phyloP scores from a whole-genome alignment of 2,888 invertebrate genomes.

The Drosophila rubida region DNA sequence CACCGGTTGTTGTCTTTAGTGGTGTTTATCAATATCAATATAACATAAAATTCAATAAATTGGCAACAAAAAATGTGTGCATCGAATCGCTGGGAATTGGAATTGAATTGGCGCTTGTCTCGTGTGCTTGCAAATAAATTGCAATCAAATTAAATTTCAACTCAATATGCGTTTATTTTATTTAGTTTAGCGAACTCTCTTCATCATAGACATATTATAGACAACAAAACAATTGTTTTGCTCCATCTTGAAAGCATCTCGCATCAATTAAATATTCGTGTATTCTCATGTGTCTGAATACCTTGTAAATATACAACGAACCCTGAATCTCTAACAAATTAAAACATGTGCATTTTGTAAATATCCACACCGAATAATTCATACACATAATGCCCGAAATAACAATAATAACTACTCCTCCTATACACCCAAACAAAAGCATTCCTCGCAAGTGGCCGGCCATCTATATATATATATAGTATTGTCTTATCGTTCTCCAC shows the following conservation, averaged over 20 bases:
- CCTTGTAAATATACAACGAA: slow-evolving; percentile 35
- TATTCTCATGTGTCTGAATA: slow-evolving; percentile 22
- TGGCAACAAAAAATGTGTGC: background rate
- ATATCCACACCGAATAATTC: slow-evolving; percentile 38
- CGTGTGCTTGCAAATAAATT: background rate
- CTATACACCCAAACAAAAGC: slow-evolving; percentile 24
- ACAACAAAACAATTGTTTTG: slow-evolving; percentile 9
- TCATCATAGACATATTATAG: slow-evolving; percentile 1
- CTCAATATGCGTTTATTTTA: background rate
- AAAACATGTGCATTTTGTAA: slow-evolving; percentile 52
- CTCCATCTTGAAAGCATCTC: slow-evolving; percentile 46
- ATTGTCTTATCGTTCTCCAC: slow-evolving; percentile 10
- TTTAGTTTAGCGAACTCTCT: background rate
- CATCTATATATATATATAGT: slow-evolving; percentile 37
- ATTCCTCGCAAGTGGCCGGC: slow-evolving; percentile 56
- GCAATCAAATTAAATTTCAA: background rate
- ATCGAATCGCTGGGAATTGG: slow-evolving; percentile 1
- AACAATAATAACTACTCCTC: slow-evolving; percentile 35
- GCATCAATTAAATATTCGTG: background rate
- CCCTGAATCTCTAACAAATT: slow-evolving; percentile 31
- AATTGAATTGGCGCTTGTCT: slow-evolving; percentile 18
- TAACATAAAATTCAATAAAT: background rate
- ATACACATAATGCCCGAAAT: slow-evolving; percentile 30
- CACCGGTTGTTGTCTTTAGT: slow-evolving; percentile 14
- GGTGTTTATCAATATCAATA: background rate